Percentiles rank a stretch among this genome's conserved stretches.
Evolutionary conservation across 2,888 invertebrate genomes (phyloP).

Genomic region (Oscheius sp.): DNA sequence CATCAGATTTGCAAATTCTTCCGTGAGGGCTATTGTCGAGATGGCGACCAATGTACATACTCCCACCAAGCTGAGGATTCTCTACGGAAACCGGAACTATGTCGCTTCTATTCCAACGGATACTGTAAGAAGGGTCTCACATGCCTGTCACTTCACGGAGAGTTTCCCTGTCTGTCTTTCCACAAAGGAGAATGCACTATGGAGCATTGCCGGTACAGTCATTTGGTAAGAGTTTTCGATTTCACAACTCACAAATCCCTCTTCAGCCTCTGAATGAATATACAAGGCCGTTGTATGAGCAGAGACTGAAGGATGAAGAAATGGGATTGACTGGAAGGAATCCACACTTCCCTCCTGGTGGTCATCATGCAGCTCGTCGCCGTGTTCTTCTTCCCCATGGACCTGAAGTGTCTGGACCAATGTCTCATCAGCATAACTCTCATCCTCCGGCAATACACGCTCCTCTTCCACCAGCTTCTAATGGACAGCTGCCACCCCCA

Average conservation of each 20-base stretch:
- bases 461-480: constrained; percentile 46
- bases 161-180: constrained; percentile 70
- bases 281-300: constrained; percentile 68
- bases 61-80: constrained; percentile 71
- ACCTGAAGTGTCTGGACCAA: constrained; percentile 33
- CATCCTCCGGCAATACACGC: constrained; percentile 45
- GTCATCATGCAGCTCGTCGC: constrained; percentile 43
- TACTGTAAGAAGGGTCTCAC: constrained; percentile 70
- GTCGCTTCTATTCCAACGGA: constrained; percentile 71
- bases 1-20: constrained; percentile 73
- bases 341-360: constrained; percentile 30
- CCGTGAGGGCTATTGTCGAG: constrained; percentile 73
- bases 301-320: constrained; percentile 55
- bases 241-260: not conserved
- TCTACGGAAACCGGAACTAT: constrained; percentile 66
- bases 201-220: constrained; percentile 70
- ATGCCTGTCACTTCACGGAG: constrained; percentile 70
- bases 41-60: constrained; percentile 71
- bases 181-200: constrained; percentile 69
- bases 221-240: constrained; percentile 42
- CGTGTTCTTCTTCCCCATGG: constrained; percentile 65
- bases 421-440: not conserved
- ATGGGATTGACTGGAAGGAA: constrained; percentile 25
- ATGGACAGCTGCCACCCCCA: constrained; percentile 53
- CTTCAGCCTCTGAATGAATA: constrained; percentile 67